Evolutionary conservation across 1,140 invertebrate species (phyloP).

Genomic region (Pomacea maculata): DNA sequence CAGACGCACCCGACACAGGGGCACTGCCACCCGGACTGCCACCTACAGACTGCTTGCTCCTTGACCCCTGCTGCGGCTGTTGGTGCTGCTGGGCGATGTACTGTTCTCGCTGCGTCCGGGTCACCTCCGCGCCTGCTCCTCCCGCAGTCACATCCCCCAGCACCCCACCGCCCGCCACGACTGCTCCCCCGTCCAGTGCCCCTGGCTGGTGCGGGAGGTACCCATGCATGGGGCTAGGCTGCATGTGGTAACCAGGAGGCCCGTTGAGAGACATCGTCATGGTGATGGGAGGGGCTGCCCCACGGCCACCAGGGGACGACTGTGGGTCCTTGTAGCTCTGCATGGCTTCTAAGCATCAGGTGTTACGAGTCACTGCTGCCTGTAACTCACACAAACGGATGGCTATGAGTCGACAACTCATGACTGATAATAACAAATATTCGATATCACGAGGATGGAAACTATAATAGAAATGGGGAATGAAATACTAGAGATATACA

Average conservation of each 20-base stretch:
- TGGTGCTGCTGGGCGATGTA: background rate
- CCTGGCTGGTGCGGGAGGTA: background rate
- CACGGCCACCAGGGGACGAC: background rate
- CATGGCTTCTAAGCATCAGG: background rate
- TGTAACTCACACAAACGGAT: too few relatives aligned
- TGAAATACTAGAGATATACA: too few relatives aligned
- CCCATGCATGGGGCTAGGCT: background rate
- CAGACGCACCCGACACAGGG: too few relatives aligned
- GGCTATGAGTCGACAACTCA: too few relatives aligned
- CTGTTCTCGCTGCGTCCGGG: constrained; percentile 8
- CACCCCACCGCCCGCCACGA: too few relatives aligned
- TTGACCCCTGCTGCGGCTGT: too few relatives aligned
- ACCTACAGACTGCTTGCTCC: too few relatives aligned
- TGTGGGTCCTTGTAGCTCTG: constrained; percentile 13
- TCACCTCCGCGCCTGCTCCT: background rate
- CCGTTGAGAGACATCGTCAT: constrained; percentile 22
- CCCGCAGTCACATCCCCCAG: background rate
- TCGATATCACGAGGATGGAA: too few relatives aligned
- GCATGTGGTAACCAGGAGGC: constrained; percentile 20
- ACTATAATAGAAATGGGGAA: too few relatives aligned
- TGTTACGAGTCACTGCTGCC: too few relatives aligned
- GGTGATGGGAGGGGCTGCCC: constrained; percentile 9
- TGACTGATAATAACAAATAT: too few relatives aligned
- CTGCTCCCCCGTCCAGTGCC: background rate
- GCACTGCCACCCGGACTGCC: too few relatives aligned